A percentile compares a stretch with the other conserved stretches of the same genome.
These are phyloP conservation scores for Xestobium rufovillosum DNA, from an alignment of 2,888 invertebrate species.

Conservation along the genomic window DNA sequence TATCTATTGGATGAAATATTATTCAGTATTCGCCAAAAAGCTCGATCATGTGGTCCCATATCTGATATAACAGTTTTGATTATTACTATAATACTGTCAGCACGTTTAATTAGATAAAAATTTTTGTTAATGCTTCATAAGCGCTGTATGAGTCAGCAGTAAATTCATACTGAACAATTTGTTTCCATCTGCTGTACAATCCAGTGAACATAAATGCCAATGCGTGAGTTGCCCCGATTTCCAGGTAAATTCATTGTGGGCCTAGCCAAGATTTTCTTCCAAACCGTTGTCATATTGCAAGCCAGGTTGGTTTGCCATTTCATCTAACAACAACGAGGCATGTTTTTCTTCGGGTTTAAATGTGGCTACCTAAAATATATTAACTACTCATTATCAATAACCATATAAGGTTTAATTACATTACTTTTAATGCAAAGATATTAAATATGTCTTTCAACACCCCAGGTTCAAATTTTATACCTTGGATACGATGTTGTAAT, in stretches of 20 bases:
- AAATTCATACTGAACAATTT: no score
- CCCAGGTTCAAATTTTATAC: no score
- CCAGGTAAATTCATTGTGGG: slow-evolving; percentile 10
- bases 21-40: slow-evolving; percentile 3
- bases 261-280: slow-evolving; percentile 5
- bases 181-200: no score
- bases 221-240: slow-evolving; percentile 10
- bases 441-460: no score
- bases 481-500: no score
- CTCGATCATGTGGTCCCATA: slow-evolving; percentile 11
- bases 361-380: slow-evolving; percentile 9
- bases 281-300: slow-evolving; percentile 11
- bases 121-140: not conserved
- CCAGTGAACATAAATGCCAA: slow-evolving; percentile 9
- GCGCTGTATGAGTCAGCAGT: no score
- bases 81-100: not conserved
- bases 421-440: no score
- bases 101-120: not conserved
- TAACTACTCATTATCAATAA: no score
- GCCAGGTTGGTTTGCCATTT: slow-evolving; percentile 14
- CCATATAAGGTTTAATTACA: no score
- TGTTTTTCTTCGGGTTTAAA: slow-evolving; percentile 13
- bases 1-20: slow-evolving; percentile 5
- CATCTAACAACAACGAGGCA: slow-evolving; percentile 11
- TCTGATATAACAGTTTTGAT: slow-evolving; percentile 4